Base-by-base conservation (phyloP, 2,113 vertebrate species). In the Entelurus aequoreus region DNA sequence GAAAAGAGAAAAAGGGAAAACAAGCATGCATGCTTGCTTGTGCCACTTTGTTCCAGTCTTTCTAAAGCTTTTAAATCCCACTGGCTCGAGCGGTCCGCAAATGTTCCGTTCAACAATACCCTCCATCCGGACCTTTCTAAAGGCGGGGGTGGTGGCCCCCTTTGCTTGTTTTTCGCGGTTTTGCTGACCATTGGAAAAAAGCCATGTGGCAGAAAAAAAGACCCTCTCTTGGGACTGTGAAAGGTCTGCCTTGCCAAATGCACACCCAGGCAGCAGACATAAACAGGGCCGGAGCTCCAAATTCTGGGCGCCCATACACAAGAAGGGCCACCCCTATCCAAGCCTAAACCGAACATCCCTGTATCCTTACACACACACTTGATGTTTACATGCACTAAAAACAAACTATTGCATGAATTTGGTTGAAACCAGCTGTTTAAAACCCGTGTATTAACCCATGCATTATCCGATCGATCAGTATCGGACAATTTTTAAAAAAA, bases 21-120 rank as follows among this genome's bases (percentile, higher is more conserved):
- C 69, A 74, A 75, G 62, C 48, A 49, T 5, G 61, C 71, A 46
- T 46, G 42, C 42, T 46, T 74, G 62, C 77, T 77, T 76, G 81
- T 10, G 50, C 66, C 66, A 77, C 79, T 87, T 77, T 85, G 75
- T 75, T 80, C 68, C 74, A 81, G 65, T 81, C 79, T 78, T 83
- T 84, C 70, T 81, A 87, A 87, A 88, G 82, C 84, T 68, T 64
- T 88, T 44, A 89, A 89, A 89, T 85, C 86, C 81, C 65, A 59
- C 59, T 6, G 60, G 82, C 80, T 87, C 79, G 86, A 73, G 73
- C 73, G 75, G 73, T 84, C 83, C 78, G 5, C 42, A 80, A 84
- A 83, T 35, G 52, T 63, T 85, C 74, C 44, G 71, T 75, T 74
- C 72, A 68, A 82, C 82, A 85, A 81, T 72, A 53, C 69, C 71